A percentile compares a stretch with the other conserved stretches of the same genome.
Evolutionary conservation across 2,113 vertebrate species (phyloP).

Genomic region (Ictalurus furcatus): DNA sequence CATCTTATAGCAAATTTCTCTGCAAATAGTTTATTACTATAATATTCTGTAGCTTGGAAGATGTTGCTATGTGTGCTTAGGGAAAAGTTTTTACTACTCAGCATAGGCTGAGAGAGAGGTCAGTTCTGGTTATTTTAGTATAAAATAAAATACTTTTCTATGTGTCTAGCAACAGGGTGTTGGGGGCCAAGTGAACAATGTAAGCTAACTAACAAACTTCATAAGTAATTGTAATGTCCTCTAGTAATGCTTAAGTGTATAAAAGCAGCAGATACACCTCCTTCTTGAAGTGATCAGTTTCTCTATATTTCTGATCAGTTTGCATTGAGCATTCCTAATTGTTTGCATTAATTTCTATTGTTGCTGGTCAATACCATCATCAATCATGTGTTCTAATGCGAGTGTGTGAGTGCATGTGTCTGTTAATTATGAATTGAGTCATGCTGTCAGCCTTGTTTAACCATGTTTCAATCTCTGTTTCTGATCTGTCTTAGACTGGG

Average conservation of each 20-base stretch:
- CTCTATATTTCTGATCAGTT: background rate
- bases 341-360: background rate
- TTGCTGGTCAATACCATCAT: background rate
- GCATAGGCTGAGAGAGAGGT: background rate
- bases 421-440: constrained; percentile 34
- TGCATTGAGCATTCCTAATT: background rate
- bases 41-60: background rate
- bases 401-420: background rate
- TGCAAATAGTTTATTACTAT: background rate
- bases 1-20: background rate
- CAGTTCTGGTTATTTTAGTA: background rate
- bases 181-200: background rate
- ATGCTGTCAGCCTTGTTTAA: constrained; percentile 25
- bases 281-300: background rate
- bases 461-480: constrained; percentile 27
- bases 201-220: background rate
- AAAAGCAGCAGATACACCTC: background rate
- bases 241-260: background rate
- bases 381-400: background rate
- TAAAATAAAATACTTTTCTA: background rate
- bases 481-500: constrained; percentile 10
- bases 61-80: background rate
- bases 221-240: background rate
- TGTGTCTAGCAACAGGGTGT: background rate
- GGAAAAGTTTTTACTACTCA: background rate